phyloP scores from a whole-genome alignment of 2,113 vertebrate genomes.

The Murina feae region DNA sequence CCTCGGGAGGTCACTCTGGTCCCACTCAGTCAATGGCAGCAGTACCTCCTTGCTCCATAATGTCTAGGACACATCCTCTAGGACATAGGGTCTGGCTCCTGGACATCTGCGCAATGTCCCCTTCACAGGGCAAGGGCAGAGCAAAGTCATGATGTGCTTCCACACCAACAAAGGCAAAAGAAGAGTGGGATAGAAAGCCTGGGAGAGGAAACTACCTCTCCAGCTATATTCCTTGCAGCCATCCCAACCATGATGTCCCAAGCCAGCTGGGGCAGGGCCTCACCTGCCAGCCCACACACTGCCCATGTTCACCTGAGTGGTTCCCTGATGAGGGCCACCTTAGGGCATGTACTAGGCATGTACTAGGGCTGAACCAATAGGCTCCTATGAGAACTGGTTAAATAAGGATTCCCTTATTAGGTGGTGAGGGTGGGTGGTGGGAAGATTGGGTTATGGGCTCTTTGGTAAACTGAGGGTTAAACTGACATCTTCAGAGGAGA shows the following conservation, averaged over 20 bases:
- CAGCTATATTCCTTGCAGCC: neutral
- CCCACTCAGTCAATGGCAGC: neutral
- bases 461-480: neutral
- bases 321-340: neutral
- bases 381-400: neutral
- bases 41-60: neutral
- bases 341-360: too few species aligned
- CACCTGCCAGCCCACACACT: neutral
- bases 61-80: neutral
- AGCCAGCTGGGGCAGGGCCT: neutral
- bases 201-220: neutral
- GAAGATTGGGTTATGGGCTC: neutral
- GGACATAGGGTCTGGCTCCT: too few species aligned
- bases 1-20: neutral
- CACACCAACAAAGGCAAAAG: neutral
- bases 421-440: neutral
- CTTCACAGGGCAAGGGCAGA: neutral
- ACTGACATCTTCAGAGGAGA: neutral
- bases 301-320: rapidly evolving
- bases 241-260: neutral
- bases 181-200: neutral
- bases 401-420: neutral
- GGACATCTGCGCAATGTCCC: neutral
- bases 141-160: neutral
- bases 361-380: rapidly evolving